Conservation (phyloP, 2,113 vertebrate species). For the Peromyscus californicus region DNA sequence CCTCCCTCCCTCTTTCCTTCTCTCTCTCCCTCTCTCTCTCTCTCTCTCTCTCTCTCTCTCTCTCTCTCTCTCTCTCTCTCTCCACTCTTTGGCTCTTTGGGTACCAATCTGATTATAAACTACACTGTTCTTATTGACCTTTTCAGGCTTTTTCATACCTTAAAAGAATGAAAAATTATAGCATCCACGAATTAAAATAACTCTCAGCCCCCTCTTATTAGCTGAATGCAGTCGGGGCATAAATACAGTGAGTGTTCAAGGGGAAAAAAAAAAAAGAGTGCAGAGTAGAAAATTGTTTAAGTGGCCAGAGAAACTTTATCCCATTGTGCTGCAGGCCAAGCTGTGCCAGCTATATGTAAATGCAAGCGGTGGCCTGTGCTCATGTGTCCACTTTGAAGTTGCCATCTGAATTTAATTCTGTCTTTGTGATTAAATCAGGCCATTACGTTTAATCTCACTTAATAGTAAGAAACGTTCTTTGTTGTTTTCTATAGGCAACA, state of each 20-base stretch:
- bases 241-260: conserved; percentile 89
- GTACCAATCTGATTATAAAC: conserved; percentile 78
- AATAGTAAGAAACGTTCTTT: conserved; percentile 92
- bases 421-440: conserved; percentile 93
- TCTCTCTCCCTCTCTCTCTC: fast-evolving
- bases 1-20: not conserved
- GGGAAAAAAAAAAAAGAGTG: conserved; percentile 63
- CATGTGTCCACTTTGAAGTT: conserved; percentile 92
- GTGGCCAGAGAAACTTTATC: conserved; percentile 91
- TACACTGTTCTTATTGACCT: conserved; percentile 81
- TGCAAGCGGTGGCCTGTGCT: conserved; percentile 88
- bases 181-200: conserved; percentile 88
- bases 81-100: not conserved
- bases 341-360: conserved; percentile 94
- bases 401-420: conserved; percentile 93
- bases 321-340: conserved; percentile 88
- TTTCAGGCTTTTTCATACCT: conserved; percentile 52
- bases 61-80: fast-evolving
- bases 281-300: conserved; percentile 91
- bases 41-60: not conserved
- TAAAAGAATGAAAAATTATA: conserved; percentile 87
- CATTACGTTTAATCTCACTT: conserved; percentile 94
- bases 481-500: conserved; percentile 93
- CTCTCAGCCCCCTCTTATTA: conserved; percentile 85
- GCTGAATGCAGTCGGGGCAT: conserved; percentile 85